A percentile compares a stretch with the other conserved stretches of the same genome.
Evolutionary conservation across 2,113 vertebrate genomes (phyloP).

Genomic region (Xiphophorus hellerii): DNA sequence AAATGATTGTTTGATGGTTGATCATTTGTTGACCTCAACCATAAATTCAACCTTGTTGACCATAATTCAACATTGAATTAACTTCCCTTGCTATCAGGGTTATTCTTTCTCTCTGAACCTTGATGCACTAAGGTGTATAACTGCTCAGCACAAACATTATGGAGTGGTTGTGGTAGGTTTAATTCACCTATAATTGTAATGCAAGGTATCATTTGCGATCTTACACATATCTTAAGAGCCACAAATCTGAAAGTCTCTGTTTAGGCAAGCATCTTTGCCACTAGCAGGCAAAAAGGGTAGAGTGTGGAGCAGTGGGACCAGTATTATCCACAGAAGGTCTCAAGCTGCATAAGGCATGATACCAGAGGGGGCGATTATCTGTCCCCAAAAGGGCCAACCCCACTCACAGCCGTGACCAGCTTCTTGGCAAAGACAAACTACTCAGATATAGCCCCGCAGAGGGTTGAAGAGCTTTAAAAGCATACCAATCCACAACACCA

Average conservation of each 20-base stretch:
- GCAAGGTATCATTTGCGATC: conserved; percentile 21
- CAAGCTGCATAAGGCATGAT: conserved; percentile 41
- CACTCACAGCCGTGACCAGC: conserved; percentile 33
- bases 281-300: conserved; percentile 18
- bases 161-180: background rate
- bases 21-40: too few relatives aligned
- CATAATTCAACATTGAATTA: too few relatives aligned
- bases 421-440: conserved; percentile 44
- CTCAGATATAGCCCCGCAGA: conserved; percentile 39
- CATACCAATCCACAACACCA: conserved; percentile 34
- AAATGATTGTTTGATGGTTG: too few relatives aligned
- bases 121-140: background rate
- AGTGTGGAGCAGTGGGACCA: conserved; percentile 14
- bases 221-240: background rate
- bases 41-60: too few relatives aligned
- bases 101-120: too few relatives aligned
- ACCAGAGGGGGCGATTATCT: conserved; percentile 61
- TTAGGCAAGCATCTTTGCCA: conserved; percentile 35
- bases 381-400: conserved; percentile 31
- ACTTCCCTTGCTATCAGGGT: too few relatives aligned
- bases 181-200: conserved; percentile 7
- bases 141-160: background rate
- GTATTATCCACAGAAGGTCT: conserved; percentile 35
- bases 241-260: conserved; percentile 30
- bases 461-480: conserved; percentile 24